phyloP scores from a whole-genome alignment of 2,888 invertebrate genomes.

The Cheilosia vulpina region DNA sequence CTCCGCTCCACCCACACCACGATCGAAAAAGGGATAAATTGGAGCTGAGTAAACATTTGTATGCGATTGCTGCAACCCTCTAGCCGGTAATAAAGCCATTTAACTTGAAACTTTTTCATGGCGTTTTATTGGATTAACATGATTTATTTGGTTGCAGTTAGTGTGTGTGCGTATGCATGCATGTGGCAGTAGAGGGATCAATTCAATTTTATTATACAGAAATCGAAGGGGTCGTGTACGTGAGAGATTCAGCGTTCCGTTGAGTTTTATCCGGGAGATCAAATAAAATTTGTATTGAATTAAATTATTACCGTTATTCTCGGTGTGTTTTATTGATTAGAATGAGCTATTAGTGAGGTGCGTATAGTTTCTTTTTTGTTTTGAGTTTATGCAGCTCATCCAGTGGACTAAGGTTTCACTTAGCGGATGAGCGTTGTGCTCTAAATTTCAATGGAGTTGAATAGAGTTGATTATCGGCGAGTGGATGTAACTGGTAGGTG shows the following conservation, averaged over 20 bases:
- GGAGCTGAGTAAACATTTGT: constrained; percentile 68
- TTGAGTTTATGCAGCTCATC: constrained; percentile 1
- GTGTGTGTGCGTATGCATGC: constrained; percentile 7
- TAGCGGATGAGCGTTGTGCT: constrained; percentile 1
- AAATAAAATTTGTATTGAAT: constrained; percentile 70
- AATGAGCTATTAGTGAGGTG: constrained; percentile 22
- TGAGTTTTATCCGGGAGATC: constrained; percentile 51
- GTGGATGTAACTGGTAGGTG: neutral
- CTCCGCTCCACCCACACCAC: neutral
- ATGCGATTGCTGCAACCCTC: constrained; percentile 70
- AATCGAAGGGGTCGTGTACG: constrained; percentile 44
- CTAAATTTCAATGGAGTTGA: constrained; percentile 1
- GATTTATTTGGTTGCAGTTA: constrained; percentile 59
- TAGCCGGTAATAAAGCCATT: constrained; percentile 73
- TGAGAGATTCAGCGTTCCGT: constrained; percentile 42
- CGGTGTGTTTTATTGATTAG: constrained; percentile 61
- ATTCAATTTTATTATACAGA: constrained; percentile 73
- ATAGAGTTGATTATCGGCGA: neutral
- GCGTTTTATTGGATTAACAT: constrained; percentile 74
- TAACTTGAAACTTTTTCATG: constrained; percentile 74
- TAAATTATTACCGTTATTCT: constrained; percentile 58
- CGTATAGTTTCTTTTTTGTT: neutral
- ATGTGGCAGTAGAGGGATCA: constrained; percentile 38
- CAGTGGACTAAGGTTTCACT: neutral
- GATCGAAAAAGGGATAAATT: constrained; percentile 35